Conservation (phyloP, 2,113 vertebrate genomes). For the Silurus glanis region DNA sequence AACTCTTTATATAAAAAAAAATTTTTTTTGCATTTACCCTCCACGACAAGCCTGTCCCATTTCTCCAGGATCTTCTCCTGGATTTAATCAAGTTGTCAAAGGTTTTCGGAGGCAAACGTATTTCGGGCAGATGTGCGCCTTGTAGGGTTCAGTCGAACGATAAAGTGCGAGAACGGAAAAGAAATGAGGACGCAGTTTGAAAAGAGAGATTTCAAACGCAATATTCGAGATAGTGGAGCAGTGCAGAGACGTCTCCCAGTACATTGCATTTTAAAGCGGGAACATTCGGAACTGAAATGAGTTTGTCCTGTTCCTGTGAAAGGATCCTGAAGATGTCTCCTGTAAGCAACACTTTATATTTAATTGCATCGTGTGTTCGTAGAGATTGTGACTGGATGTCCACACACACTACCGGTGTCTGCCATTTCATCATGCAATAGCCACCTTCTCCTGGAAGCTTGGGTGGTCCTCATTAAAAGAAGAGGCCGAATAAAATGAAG, state of each 20-base stretch:
- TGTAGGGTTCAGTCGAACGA: background rate
- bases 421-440: background rate
- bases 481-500: background rate
- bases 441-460: background rate
- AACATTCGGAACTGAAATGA: background rate
- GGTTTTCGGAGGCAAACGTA: background rate
- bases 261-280: background rate
- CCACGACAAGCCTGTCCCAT: background rate
- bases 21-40: too few species aligned
- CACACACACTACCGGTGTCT: slow-evolving; percentile 1
- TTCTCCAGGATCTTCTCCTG: background rate
- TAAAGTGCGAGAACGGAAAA: background rate
- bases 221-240: background rate
- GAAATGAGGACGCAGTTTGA: background rate
- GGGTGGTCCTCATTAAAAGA: background rate
- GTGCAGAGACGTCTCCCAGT: background rate
- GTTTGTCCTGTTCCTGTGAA: slow-evolving; percentile 25
- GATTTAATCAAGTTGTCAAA: background rate
- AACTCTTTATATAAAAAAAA: too few species aligned
- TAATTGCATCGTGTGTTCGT: slow-evolving; percentile 8
- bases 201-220: background rate
- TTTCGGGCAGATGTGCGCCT: background rate
- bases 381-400: background rate
- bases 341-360: background rate
- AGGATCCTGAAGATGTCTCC: slow-evolving; percentile 10